Evolutionary conservation across 2,113 vertebrate species (phyloP).

Genomic region (Paradisaea rubra): DNA sequence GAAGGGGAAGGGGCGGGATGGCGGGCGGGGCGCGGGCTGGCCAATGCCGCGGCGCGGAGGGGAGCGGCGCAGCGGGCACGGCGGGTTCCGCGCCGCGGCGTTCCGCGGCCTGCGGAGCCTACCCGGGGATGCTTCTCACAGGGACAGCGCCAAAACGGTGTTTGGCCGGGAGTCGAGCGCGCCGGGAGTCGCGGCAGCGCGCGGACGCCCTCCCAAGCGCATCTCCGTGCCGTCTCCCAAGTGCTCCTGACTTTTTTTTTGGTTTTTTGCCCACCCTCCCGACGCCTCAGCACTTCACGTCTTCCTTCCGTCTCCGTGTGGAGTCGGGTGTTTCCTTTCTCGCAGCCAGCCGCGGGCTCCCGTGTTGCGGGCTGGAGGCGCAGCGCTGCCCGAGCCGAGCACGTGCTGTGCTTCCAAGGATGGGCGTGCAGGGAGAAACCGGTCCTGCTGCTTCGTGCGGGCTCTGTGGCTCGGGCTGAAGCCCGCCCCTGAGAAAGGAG

Average conservation of each 20-base stretch:
- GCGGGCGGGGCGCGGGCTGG: rapidly evolving
- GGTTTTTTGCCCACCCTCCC: rapidly evolving
- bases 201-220: not conserved
- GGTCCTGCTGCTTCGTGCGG: not conserved
- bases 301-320: not conserved
- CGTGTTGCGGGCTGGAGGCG: not conserved
- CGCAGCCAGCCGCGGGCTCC: not conserved
- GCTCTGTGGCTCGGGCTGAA: rapidly evolving
- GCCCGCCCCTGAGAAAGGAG: rapidly evolving
- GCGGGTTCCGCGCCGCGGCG: not conserved
- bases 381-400: rapidly evolving
- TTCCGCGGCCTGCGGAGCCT: rapidly evolving
- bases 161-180: rapidly evolving
- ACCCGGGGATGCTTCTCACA: rapidly evolving
- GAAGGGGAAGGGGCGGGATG: too few species aligned
- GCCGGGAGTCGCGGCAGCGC: rapidly evolving
- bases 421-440: rapidly evolving
- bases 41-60: not conserved
- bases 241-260: not conserved
- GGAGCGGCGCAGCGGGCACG: not conserved
- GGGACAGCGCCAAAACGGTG: rapidly evolving
- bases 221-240: rapidly evolving
- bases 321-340: not conserved
- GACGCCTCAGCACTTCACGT: rapidly evolving
- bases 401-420: not conserved